Evolutionary conservation across 2,797 vertebrate genomes (phyloP), one percentile per base, ranked within the genome.

Genomic region (Salarias fasciatus): DNA sequence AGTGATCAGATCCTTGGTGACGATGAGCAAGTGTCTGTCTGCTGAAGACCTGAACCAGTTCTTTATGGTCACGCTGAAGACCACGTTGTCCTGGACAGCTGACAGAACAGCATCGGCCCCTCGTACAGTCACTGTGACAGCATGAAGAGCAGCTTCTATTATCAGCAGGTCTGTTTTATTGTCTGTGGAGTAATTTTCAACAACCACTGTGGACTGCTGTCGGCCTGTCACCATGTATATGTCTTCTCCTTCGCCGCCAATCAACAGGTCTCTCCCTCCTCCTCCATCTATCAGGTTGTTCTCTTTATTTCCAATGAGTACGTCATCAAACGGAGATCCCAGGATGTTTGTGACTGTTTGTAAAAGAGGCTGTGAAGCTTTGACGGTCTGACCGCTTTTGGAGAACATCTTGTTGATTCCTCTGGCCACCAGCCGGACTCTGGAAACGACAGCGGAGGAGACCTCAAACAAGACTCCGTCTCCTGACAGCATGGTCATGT

Each of bases 211-310:
- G 2, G 59, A 64, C 3, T 5, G 0, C 0, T 30, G 5, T 46
- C 45, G 58, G 10, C 36, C 18, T 45, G 84, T 74, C 29, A 89
- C 75, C 11, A 85, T 44, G 57, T 88, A 88, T 8, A 79, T 45
- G 29, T 90, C 84, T 38, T 83, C 85, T 55, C 81, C 84, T 29
- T 85, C 77, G 36, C 69, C 58, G 18, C 84, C 87, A 15, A 15
- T 49, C 45, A 89, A 8, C n/a, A 0, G 13, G 67, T 90, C 85
- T 0, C 0, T 4, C 46, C 87, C 87, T 38, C 82, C 82, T 50
- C 77, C 80, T 7, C 88, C 86, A 40, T 82, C 79, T 1, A 89
- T 71, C 15, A 85, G 5, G 38, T 89, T 90, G 3, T 37, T 82
- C 37, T 77, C 50, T 14, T 11, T 33, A 35, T 90, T 88, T 37